Evolutionary conservation across 1,140 invertebrate species (phyloP), one percentile per base, ranked within the genome.

Genomic region (Drosophila athabasca): DNA sequence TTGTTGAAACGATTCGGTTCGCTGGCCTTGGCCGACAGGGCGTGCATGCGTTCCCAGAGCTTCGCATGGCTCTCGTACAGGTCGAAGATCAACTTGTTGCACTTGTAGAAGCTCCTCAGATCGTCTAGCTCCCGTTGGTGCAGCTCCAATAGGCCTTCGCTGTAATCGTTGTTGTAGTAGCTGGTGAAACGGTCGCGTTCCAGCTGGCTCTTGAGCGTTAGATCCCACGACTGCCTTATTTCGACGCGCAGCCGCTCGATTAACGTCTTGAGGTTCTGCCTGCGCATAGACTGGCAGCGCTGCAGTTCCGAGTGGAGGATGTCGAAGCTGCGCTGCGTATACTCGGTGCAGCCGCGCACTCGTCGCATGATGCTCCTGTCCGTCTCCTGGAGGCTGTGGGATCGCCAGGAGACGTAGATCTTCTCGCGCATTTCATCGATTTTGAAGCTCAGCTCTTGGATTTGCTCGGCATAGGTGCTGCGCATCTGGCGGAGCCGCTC

Each of bases 1-100:
- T 97, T 97, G 62, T 96, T 95, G 83, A 95, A 97, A 2, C 97
- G 93, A 68, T 95, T 95, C 0, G 96, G 96, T 87, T 97, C 95
- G 22, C 94, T 94, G 1, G 95, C 95, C 74, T 95, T 95, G 53
- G 93, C 93, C 66, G 96, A 94, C 8, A 97, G 84, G 22, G 96
- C 94, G 22, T 93, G 93, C 93, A 95, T 94, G 79, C 95, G 94
- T 7, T 93, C 88, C 94, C 95, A 96, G 0, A 96, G 85, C 24
- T 94, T 92, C 46, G 94, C 92, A 17, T 94, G 93, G 46, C 94
- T 93, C 3, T 93, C 84, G 8, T 96, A 91, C n/a, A 95, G 74
- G 19, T 95, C 93, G 72, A 94, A 95, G 17, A 96, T 94, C 61
- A 93, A 94, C 92, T 94, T 93, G 76, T 96, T 94, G 0, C 94